Base-by-base conservation (phyloP, 1,140 invertebrate species). In the Zaprionus vittiger region DNA sequence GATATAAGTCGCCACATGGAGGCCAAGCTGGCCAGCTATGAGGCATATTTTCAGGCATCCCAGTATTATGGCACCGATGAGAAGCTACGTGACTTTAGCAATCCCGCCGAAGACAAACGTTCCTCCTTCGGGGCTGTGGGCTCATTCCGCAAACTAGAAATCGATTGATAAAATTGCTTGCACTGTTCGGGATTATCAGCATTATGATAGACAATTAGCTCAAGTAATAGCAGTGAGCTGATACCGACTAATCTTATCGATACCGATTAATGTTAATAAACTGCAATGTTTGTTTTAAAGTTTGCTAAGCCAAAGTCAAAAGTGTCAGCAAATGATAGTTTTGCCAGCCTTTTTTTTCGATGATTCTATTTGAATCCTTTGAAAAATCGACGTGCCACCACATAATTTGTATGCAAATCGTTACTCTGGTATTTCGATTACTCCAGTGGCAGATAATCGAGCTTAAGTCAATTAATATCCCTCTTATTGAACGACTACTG, bases 91-190 rank as follows among this genome's bases (percentile, higher is more conserved):
- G 93, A 93, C 9, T 93, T 93, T 12, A 93, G 64, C 15, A 56
- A 28, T 93, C 17, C 44, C 4, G 93, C 93, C 55, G 93, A 93
- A 17, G 75, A 93, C 6, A 92, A 94, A 49, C 92, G 93, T 38
- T 85, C 94, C 31, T 94, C 94, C 17, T 95, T 95, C 81, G 95
- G 94, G 5, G 86, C 94, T 4, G 93, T 94, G 65, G 95, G 95
- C 4, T 95, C 94, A 17, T 95, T 95, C 83, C 93, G 94, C 5
- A 91, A 92, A 77, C 47, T 93, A 56, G 79, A 83, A 71, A 80
- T 93, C 15, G 92, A 93, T 77, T 92, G 9, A 57, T 5, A 28
- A 14, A 55, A 75, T 54, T 15, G 20, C 11, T 28, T 38, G 38
- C 14, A 28, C 1, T 14, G 5, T 28, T 28, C 1, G 2, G 52